Evolutionary conservation across 2,113 vertebrate genomes (phyloP), one percentile per base, ranked within the genome.

Genomic region (Erythrocercus mccallii): DNA sequence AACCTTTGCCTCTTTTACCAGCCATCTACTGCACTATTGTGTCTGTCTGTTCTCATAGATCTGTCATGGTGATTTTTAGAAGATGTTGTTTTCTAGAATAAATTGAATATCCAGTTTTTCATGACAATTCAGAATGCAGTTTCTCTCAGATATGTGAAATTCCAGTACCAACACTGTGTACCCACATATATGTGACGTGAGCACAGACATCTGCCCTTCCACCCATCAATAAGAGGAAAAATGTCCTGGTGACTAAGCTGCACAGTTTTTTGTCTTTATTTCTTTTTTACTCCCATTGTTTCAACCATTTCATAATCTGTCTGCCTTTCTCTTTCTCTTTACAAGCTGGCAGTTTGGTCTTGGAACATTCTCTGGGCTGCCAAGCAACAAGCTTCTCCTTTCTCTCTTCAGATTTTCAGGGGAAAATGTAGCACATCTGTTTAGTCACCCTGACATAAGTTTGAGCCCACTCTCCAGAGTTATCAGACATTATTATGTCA

Each of bases 301-400:
- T 76, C 81, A 76, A 60, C 57, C 15, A 64, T 95, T 94, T 81
- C 37, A 44, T 86, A 23, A 71, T 66, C 60, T 70, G 23, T 70
- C 66, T 90, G 60, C 37, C 69, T 96, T 88, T 87, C 79, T 83
- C 69, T 96, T 88, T 87, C 79, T 83, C 51, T 89, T 89, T 81
- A 78, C 60, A 81, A 89, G 51, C 73, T 89, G 77, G 84, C 27
- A 84, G 2, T 91, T 92, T 86, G 83, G 65, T 42, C 73, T 95
- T 81, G 65, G 81, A 95, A 68, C 33, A n/a, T 86, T 53, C 60
- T 94, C 45, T 91, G 83, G 45, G 73, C 94, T 95, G 88, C 83
- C 86, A 95, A 84, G 93, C 73, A 84, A 89, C 83, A 76, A 74
- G 31, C 40, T 85, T 84, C 65, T 93, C 12, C 73, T 92, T 90